These are phyloP conservation scores for Eonycteris spelaea DNA, from an alignment of 2,113 vertebrate species.

Conservation along the genomic window DNA sequence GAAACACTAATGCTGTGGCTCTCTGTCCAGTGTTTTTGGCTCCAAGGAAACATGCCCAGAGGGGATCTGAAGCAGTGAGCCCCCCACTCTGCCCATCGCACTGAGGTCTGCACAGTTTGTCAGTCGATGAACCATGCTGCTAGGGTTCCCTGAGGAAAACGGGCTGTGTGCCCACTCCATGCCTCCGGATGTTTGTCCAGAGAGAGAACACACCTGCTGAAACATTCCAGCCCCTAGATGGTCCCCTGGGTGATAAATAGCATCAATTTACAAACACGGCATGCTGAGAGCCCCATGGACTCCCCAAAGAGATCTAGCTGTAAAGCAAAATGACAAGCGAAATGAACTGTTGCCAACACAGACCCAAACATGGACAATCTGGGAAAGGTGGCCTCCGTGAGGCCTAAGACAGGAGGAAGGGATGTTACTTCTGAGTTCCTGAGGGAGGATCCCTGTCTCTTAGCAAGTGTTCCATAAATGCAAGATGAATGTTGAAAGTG, in stretches of 20 bases:
- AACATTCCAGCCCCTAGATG: background rate
- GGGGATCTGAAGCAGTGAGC: background rate
- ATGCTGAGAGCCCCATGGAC: background rate
- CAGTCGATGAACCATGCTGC: background rate
- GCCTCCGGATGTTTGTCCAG: background rate
- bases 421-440: background rate
- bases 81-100: no score
- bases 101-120: background rate
- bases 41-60: background rate
- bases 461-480: background rate
- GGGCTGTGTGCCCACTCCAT: rapidly evolving
- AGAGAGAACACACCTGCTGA: background rate
- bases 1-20: background rate
- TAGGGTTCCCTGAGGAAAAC: background rate
- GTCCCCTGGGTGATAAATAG: background rate
- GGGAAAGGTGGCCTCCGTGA: background rate
- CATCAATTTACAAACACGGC: background rate
- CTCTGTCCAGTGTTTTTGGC: background rate
- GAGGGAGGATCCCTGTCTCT: background rate
- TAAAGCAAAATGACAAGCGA: background rate
- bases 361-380: background rate
- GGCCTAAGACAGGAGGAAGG: background rate
- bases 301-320: background rate
- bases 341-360: background rate
- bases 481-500: background rate